Evolutionary conservation across 1,140 invertebrate species (phyloP), one percentile per base, ranked within the genome.

Genomic region (Danaus melanippus): DNA sequence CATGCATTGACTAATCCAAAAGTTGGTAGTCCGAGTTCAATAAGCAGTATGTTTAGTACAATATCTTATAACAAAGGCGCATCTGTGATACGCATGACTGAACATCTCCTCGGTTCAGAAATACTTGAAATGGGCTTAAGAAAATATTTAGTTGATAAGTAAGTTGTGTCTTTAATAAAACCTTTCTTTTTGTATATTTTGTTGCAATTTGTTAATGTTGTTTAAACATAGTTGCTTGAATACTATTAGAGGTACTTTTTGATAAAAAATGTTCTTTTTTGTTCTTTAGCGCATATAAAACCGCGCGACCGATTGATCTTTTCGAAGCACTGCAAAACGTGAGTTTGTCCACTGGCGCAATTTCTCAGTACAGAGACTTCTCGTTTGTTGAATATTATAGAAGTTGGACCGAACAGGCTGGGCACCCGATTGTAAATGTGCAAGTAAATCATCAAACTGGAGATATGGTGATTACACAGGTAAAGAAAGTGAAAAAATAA

Each of bases 1-100:
- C 92, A 93, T 54, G 82, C 90, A 0, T 56, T 91, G 46, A 94
- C 74, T 21, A 84, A 89, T 57, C 60, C 74, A 12, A 63, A 72
- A 46, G 76, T 89, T 7, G 84, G 86, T 50, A 88, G 85, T 9
- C 88, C 89, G 0, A 69, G 64, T 0, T 77, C 90, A 52, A 80
- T 91, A 1, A 74, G 79, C 6, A 72, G 72, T 8, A 91, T 90
- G 80, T 92, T 92, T 60, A 87, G 88, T 12, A 85, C 79, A 10
- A 88, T 92, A 49, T 88, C 89, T 1, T 92, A 92, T 60, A 89
- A 89, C 51, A 92, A 92, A 74, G 91, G 90, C 15, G 92, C 89
- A 1, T 86, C 90, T 9, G 75, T 96, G 10, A 91, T 96, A 11
- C 87, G 93, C 57, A 95, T 95, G 94, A 91, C 94, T 67, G 87